These are phyloP conservation scores for Lasioglossum villosulum DNA, from an alignment of 2,888 invertebrate species.

Conservation along the genomic window DNA sequence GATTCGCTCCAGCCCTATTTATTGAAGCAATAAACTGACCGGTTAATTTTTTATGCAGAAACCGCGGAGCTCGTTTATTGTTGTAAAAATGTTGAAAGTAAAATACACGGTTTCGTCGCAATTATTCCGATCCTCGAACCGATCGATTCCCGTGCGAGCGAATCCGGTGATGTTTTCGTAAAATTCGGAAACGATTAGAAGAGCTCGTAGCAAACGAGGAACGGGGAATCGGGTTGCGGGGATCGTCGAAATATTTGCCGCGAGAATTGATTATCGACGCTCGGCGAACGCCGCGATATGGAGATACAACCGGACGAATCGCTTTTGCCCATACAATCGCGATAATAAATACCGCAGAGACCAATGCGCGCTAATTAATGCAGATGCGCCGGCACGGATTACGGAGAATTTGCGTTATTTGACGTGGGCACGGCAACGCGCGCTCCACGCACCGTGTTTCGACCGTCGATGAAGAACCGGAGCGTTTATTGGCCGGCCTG, in stretches of 20 bases:
- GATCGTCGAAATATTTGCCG: constrained; percentile 60
- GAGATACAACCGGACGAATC: constrained; percentile 67
- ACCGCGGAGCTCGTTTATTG: background rate
- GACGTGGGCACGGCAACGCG: constrained; percentile 42
- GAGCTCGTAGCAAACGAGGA: background rate
- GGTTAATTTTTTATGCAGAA: background rate
- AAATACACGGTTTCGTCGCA: background rate
- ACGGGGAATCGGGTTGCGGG: constrained; percentile 24
- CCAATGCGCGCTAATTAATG: constrained; percentile 71
- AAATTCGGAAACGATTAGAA: constrained; percentile 38
- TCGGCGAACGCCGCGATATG: constrained; percentile 57
- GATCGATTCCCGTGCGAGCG: background rate
- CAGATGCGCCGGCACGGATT: constrained; percentile 62
- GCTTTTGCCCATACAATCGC: constrained; percentile 68
- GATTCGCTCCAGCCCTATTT: background rate
- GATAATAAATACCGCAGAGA: constrained; percentile 71
- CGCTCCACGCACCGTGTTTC: constrained; percentile 46
- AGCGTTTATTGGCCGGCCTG: constrained; percentile 14
- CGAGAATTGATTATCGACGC: constrained; percentile 67
- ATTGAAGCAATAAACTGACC: background rate
- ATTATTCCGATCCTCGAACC: background rate
- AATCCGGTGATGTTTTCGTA: background rate
- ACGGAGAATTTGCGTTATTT: constrained; percentile 65
- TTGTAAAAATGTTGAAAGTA: background rate
- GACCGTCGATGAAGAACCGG: constrained; percentile 38